These are phyloP conservation scores for Brachynemurus nebulosus DNA, from an alignment of 2,888 invertebrate species.

Conservation along the genomic window DNA sequence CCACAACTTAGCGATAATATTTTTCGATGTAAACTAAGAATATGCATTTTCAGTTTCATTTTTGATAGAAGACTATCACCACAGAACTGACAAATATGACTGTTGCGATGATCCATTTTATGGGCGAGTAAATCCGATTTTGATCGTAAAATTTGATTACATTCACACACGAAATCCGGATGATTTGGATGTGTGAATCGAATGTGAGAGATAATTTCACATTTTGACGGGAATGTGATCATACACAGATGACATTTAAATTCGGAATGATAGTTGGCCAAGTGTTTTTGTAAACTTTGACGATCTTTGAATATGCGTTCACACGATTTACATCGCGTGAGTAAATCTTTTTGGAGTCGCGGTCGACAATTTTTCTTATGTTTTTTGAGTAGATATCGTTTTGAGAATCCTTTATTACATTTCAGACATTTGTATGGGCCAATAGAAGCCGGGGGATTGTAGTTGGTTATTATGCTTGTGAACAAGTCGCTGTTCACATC, in stretches of 20 bases:
- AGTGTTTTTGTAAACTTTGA: constrained; percentile 37
- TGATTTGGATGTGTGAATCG: constrained; percentile 39
- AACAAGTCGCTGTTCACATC: constrained; percentile 29
- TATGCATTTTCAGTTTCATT: constrained; percentile 43
- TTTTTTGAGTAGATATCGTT: constrained; percentile 38
- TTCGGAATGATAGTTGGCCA: constrained; percentile 39
- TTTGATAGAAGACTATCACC: constrained; percentile 41
- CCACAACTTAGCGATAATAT: constrained; percentile 42
- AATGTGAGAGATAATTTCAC: constrained; percentile 42
- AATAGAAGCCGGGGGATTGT: constrained; percentile 31
- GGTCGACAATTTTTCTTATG: constrained; percentile 41
- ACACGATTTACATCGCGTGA: constrained; percentile 41
- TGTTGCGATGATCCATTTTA: constrained; percentile 35
- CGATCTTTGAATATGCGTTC: constrained; percentile 41
- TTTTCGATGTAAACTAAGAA: constrained; percentile 38
- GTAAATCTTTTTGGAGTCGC: constrained; percentile 35
- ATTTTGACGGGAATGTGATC: constrained; percentile 38
- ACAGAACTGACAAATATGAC: constrained; percentile 42
- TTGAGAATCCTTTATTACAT: constrained; percentile 40
- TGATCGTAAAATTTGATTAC: constrained; percentile 38
- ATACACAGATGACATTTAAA: constrained; percentile 39
- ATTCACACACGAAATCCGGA: constrained; percentile 37
- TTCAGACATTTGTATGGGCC: constrained; percentile 38
- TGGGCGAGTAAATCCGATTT: constrained; percentile 37
- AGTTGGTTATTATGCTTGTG: constrained; percentile 32